Conservation (phyloP, 2,888 invertebrate species). For the Pseudococcus longispinus region DNA sequence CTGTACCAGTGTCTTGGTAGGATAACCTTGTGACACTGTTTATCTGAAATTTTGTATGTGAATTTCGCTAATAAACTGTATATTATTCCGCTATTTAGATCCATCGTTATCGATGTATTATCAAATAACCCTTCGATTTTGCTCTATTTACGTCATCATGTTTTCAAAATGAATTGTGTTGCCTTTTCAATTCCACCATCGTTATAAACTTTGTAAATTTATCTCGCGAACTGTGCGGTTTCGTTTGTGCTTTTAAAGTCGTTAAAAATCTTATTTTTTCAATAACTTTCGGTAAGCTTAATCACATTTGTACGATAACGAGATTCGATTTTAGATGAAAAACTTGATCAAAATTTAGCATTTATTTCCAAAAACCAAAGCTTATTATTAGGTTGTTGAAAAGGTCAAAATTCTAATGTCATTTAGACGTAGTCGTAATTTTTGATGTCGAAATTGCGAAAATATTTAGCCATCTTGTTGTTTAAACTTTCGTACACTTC, state of each 20-base stretch:
- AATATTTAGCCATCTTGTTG: background rate
- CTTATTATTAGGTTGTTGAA: background rate
- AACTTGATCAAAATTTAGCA: too few species aligned
- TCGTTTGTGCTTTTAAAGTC: background rate
- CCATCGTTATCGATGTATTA: background rate
- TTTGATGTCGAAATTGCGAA: background rate
- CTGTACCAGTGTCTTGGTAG: background rate
- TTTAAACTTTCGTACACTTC: too few species aligned
- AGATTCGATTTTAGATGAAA: background rate
- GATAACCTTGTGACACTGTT: constrained; percentile 41
- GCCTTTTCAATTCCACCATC: constrained; percentile 4
- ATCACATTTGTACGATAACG: constrained; percentile 11
- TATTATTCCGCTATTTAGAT: background rate
- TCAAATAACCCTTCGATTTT: constrained; percentile 31
- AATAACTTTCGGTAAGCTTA: background rate
- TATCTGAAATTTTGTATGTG: constrained; percentile 33
- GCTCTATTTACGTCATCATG: constrained; percentile 38
- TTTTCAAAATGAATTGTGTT: constrained; percentile 14
- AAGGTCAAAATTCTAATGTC: constrained; percentile 1
- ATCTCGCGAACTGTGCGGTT: constrained; percentile 18
- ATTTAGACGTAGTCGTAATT: background rate
- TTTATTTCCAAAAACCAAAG: too few species aligned
- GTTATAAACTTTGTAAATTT: constrained; percentile 13
- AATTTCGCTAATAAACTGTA: constrained; percentile 28
- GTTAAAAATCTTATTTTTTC: background rate